Conservation (phyloP, 2,113 vertebrate species). For the Eulemur rufifrons region DNA sequence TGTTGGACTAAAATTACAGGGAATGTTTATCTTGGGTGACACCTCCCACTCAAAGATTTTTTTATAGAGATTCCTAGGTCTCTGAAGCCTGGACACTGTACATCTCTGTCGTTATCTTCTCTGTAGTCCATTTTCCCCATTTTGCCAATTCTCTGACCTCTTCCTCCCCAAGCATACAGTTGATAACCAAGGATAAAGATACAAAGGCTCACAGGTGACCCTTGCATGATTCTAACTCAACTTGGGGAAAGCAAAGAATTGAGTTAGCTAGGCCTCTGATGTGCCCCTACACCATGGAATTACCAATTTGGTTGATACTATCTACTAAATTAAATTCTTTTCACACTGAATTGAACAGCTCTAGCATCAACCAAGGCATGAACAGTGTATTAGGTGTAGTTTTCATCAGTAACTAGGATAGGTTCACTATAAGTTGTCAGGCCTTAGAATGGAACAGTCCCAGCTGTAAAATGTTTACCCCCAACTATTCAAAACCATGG, state of each 20-base stretch:
- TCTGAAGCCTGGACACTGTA: background rate
- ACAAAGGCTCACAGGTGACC: background rate
- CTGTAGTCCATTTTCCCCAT: background rate
- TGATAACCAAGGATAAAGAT: background rate
- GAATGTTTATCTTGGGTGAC: background rate
- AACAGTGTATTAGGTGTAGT: slow-evolving; percentile 13
- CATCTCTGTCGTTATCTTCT: background rate
- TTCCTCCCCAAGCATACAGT: background rate
- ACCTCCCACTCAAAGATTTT: background rate
- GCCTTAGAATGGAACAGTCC: background rate
- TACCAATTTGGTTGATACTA: slow-evolving; percentile 3
- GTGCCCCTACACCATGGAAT: background rate
- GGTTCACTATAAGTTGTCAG: slow-evolving; percentile 4
- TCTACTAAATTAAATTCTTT: slow-evolving; percentile 56
- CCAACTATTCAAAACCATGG: background rate
- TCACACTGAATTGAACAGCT: slow-evolving; percentile 26
- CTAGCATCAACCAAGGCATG: background rate
- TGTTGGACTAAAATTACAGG: background rate
- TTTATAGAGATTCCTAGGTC: background rate
- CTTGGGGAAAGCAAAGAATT: slow-evolving; percentile 1
- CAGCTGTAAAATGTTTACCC: background rate
- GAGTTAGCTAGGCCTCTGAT: background rate
- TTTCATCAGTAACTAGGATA: slow-evolving; percentile 31
- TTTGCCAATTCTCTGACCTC: background rate
- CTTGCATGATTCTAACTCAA: background rate